Evolutionary conservation across 1,140 invertebrate species (phyloP).

Genomic region (Cepaea nemoralis): DNA sequence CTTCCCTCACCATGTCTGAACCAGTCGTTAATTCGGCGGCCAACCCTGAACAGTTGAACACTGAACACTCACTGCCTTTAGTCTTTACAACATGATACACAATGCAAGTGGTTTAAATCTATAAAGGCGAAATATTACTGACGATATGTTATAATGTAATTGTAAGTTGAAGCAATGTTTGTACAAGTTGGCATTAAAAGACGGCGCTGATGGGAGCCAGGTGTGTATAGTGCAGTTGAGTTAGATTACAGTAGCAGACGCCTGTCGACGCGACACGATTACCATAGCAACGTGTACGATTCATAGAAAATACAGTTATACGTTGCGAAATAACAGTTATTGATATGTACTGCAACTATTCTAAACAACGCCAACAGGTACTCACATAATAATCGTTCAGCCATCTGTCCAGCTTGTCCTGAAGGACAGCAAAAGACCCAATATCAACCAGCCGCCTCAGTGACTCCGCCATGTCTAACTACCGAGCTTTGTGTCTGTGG

Average conservation of each 20-base stretch:
- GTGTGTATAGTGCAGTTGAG: too few relatives aligned
- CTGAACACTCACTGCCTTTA: too few relatives aligned
- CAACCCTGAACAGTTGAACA: too few relatives aligned
- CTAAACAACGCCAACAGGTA: slow-evolving; percentile 35
- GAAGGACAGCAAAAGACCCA: slow-evolving; percentile 68
- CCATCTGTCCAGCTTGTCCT: slow-evolving; percentile 70
- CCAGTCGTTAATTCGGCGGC: slow-evolving; percentile 42
- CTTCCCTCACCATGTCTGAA: slow-evolving; percentile 41
- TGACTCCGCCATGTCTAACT: slow-evolving; percentile 70
- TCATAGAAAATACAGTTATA: neutral
- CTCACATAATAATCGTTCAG: slow-evolving; percentile 69
- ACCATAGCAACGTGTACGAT: slow-evolving; percentile 31
- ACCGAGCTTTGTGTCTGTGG: neutral
- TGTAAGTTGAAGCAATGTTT: too few relatives aligned
- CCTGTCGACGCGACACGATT: too few relatives aligned
- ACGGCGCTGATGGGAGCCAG: too few relatives aligned
- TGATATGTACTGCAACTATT: neutral
- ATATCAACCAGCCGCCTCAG: slow-evolving; percentile 69
- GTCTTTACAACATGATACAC: too few relatives aligned
- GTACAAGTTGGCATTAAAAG: too few relatives aligned
- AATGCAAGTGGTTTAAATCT: too few relatives aligned
- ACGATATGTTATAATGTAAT: too few relatives aligned
- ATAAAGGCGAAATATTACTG: too few relatives aligned
- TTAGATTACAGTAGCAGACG: too few relatives aligned
- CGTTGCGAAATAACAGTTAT: neutral